Conservation (phyloP, 2,888 invertebrate genomes). For the Cephus rjabovi region DNA sequence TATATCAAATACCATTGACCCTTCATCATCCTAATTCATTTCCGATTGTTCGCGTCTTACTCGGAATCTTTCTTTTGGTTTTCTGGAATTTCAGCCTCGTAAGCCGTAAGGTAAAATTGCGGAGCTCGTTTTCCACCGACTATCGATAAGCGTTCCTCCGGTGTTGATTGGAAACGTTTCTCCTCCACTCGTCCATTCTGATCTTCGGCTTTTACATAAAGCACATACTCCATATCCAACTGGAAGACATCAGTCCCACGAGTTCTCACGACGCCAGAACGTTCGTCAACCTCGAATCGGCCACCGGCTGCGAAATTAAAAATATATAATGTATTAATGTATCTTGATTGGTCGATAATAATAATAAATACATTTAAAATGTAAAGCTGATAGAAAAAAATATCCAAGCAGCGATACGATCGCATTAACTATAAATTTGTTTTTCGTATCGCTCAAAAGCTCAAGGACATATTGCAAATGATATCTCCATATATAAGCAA, state of each 20-base stretch:
- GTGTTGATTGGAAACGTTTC: constrained; percentile 88
- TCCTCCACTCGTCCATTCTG: constrained; percentile 95
- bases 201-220: constrained; percentile 96
- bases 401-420: background rate
- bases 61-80: constrained; percentile 97
- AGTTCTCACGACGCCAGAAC: constrained; percentile 92
- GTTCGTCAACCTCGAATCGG: constrained; percentile 87
- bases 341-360: background rate
- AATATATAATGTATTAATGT: background rate
- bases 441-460: background rate
- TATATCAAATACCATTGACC: background rate
- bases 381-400: background rate
- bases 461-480: background rate
- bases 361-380: background rate
- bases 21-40: background rate
- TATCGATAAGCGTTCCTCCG: constrained; percentile 91
- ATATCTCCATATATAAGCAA: background rate
- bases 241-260: constrained; percentile 93
- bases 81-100: constrained; percentile 96
- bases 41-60: constrained; percentile 69
- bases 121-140: constrained; percentile 98
- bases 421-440: background rate
- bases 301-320: constrained; percentile 69
- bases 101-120: constrained; percentile 96
- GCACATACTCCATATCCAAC: constrained; percentile 94